Base-by-base conservation (phyloP, 2,888 invertebrate species). In the Sycophila texana region DNA sequence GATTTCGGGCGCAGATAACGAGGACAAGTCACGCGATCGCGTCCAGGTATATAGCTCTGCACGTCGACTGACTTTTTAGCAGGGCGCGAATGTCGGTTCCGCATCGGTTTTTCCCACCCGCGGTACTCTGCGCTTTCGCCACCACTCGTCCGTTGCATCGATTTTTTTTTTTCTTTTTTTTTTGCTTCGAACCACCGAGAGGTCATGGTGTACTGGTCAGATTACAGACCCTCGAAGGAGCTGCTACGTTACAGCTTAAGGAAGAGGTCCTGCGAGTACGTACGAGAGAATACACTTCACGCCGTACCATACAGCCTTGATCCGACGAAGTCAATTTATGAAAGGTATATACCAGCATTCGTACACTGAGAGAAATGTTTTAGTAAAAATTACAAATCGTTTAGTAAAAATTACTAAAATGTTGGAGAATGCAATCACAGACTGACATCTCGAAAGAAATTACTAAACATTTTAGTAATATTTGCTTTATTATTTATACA, bases 231-330 rank as follows among this genome's bases (percentile, higher is more conserved):
- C 0, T 75, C 85, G 3, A 16, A 55, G 0, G 61, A 57, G 1
- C 82, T 83, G 14, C 57, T 87, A 16, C 76, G 58, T 16, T 55
- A 22, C 10, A 88, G 87, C 77, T 79, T 87, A 12, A 84, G 82
- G 12, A 75, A 76, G 12, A 83, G 87, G 4, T 79, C 84, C 30
- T 85, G 82, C 55, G 87, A 88, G 77, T 88, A 82, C 79, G 74
- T 88, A 22, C 82, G 85, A 20, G 86, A 87, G 66, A 88, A 87
- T 73, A 84, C 95, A 0, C 91, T 96, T 55, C 96, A 96, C 87
- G 96, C 96, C 18, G 95, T 96, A 0, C 92, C 94, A 30, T 96
- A 96, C 85, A 95, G 96, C 74, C 95, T 95, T 2, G 95, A 96
- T 88, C 92, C 93, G 81, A 94, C 94, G 22, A 91, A 96, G 66